Conservation (phyloP, 2,113 vertebrate species). For the Nipponia nippon region DNA sequence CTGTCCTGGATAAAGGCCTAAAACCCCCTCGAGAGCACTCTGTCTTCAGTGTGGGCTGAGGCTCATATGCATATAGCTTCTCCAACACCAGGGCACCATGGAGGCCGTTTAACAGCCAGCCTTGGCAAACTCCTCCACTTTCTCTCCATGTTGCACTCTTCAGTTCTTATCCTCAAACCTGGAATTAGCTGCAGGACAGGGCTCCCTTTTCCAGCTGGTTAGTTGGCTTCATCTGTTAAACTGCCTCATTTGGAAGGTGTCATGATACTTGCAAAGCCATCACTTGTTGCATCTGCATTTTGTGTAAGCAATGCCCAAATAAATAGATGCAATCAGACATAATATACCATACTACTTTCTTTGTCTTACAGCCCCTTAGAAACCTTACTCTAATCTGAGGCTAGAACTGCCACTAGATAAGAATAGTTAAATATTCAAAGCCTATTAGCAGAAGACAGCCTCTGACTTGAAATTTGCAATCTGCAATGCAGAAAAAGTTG, state of each 20-base stretch:
- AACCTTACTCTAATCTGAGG: neutral
- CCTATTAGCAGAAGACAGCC: neutral
- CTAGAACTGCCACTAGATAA: neutral
- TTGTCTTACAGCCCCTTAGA: neutral
- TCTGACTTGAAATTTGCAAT: neutral
- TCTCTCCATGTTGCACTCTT: neutral
- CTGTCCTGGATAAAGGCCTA: neutral
- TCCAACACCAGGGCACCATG: neutral
- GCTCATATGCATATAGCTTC: neutral
- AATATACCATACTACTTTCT: neutral
- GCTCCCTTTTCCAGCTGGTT: neutral
- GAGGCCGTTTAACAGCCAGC: neutral
- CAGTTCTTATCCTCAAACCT: neutral
- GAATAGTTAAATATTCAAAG: neutral
- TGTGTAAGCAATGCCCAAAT: neutral
- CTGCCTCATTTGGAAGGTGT: neutral
- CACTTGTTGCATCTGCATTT: neutral
- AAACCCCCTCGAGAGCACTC: neutral
- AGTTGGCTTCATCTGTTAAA: neutral
- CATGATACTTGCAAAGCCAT: neutral
- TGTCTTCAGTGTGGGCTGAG: neutral
- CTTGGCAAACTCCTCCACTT: neutral
- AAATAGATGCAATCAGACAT: neutral
- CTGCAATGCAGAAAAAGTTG: neutral
- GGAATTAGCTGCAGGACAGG: neutral